These are phyloP conservation scores for Uloborus diversus DNA, from an alignment of 1,140 invertebrate genomes.

Conservation along the genomic window DNA sequence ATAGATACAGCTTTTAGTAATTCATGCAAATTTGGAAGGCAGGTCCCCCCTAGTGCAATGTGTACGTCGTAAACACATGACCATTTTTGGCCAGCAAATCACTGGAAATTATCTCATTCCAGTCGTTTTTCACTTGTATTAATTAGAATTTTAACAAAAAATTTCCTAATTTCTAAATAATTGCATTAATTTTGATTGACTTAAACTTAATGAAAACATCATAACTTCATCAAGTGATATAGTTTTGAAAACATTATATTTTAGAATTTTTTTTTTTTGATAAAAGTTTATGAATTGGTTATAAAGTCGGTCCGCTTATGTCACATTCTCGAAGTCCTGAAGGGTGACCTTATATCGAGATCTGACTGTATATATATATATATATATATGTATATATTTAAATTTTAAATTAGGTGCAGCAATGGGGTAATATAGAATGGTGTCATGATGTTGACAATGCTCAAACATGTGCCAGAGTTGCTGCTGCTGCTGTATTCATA, in stretches of 20 bases:
- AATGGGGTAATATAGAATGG: constrained; percentile 52
- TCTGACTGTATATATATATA: not conserved
- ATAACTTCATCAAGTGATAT: not conserved
- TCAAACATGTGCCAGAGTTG: constrained; percentile 44
- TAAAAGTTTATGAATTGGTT: not conserved
- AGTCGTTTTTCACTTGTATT: too few species aligned
- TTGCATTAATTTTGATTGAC: too few species aligned
- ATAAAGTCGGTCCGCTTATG: not conserved
- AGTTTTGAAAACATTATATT: not conserved
- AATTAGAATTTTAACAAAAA: too few species aligned
- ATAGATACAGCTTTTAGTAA: too few species aligned
- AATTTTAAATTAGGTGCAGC: constrained; percentile 22
- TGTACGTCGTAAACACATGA: too few species aligned
- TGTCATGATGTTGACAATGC: constrained; percentile 34
- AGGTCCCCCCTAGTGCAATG: too few species aligned
- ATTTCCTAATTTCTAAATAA: too few species aligned
- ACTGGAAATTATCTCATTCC: too few species aligned
- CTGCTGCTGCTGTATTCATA: constrained; percentile 32
- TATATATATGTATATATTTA: not conserved
- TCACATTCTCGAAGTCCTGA: not conserved
- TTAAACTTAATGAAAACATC: not conserved
- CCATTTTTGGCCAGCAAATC: too few species aligned
- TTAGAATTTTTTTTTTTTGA: not conserved
- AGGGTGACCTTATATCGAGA: not conserved
- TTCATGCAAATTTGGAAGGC: too few species aligned